Percentiles rank a stretch among this genome's conserved stretches.
Conservation (phyloP, 1,140 invertebrate species). For the Mamestra configurata region DNA sequence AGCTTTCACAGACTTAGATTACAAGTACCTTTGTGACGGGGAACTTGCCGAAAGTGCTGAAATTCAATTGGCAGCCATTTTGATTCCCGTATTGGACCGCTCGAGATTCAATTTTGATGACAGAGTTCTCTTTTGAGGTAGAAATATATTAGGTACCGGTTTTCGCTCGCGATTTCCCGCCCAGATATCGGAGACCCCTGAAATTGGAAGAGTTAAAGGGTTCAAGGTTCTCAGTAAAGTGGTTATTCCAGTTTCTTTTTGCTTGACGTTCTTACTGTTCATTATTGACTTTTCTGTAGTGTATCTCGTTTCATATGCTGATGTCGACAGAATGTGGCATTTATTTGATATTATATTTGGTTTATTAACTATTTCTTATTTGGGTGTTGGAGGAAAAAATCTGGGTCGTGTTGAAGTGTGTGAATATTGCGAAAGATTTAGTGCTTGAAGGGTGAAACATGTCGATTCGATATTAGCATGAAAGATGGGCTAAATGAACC, state of each 20-base stretch:
- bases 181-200: background rate
- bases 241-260: constrained; percentile 35
- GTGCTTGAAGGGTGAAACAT: no score
- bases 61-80: constrained; percentile 51
- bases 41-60: constrained; percentile 47
- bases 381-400: background rate
- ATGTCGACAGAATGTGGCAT: constrained; percentile 12
- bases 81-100: constrained; percentile 45
- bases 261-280: constrained; percentile 26
- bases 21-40: constrained; percentile 12
- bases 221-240: background rate
- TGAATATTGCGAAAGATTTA: no score
- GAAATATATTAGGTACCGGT: constrained; percentile 48
- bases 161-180: constrained; percentile 40
- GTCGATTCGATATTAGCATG: no score
- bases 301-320: constrained; percentile 31
- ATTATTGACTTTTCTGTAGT: constrained; percentile 45
- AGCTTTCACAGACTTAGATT: constrained; percentile 21
- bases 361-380: constrained; percentile 22
- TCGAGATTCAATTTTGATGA: constrained; percentile 49
- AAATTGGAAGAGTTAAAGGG: background rate
- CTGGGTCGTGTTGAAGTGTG: background rate
- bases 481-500: no score
- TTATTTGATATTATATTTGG: constrained; percentile 35
- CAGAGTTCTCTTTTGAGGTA: constrained; percentile 49